Percentiles rank a stretch among this genome's conserved stretches.
phyloP scores from a whole-genome alignment of 2,113 vertebrate species.

The Orycteropus afer region DNA sequence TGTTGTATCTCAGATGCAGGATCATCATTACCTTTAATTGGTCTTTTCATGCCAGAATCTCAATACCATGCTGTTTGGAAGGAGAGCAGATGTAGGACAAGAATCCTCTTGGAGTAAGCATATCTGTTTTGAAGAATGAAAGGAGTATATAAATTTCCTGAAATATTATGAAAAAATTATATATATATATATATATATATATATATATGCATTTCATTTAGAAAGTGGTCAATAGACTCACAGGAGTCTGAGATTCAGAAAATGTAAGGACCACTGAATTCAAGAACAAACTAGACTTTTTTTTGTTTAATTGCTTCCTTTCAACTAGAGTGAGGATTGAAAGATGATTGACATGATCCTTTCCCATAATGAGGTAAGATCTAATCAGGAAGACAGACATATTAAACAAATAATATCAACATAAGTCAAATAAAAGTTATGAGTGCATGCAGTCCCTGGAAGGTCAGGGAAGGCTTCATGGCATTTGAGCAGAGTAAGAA shows the following conservation, averaged over 20 bases:
- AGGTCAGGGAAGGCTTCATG: background rate
- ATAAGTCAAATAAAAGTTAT: background rate
- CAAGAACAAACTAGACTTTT: background rate
- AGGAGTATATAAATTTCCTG: background rate
- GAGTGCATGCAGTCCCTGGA: background rate
- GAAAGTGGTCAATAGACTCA: background rate
- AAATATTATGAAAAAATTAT: background rate
- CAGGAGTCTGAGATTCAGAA: background rate
- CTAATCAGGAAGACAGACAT: background rate
- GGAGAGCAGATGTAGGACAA: background rate
- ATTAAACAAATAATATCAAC: background rate
- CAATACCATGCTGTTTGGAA: background rate
- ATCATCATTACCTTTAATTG: background rate
- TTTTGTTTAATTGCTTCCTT: slow-evolving; percentile 11
- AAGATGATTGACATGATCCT: background rate
- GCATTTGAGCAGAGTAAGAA: background rate
- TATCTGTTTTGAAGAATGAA: background rate
- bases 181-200: no score
- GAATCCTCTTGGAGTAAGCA: background rate
- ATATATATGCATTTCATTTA: background rate
- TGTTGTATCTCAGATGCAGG: background rate
- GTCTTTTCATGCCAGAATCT: background rate
- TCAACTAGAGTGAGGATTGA: background rate
- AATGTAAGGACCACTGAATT: background rate
- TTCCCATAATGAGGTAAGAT: background rate